Evolutionary conservation across 2,113 vertebrate species (phyloP), one percentile per base, ranked within the genome.

Genomic region (Onychostruthus taczanowskii): DNA sequence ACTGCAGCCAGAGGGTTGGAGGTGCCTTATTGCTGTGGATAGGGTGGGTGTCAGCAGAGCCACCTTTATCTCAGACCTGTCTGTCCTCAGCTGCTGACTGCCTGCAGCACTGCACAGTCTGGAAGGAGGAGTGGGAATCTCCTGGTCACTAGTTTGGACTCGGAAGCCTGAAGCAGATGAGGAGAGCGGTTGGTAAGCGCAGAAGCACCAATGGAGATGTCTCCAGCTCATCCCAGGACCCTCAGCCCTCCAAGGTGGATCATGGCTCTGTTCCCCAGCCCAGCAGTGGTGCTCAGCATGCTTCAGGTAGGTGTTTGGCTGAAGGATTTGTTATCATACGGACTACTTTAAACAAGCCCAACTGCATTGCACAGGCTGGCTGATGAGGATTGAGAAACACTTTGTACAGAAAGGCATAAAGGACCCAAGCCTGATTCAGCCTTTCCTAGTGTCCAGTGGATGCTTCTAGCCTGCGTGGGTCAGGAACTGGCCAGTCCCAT

Each of bases 231-330:
- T 63, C 66, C 41, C 69, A 84, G 77, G 74, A 89, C 52, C 24
- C 30, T 82, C 56, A 52, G 47, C 37, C 52, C 16, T 55, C 59
- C 56, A 35, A 47, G 46, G 75, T 77, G 89, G 59, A n/a, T 83
- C 24, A 39, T 7, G n/a, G 18, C 35, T 70, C 50, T 41, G 35
- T n/a, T 72, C 35, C 35, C 33, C 77, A 87, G 64, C 43, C 64
- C 43, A 59, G 52, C 30, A 74, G 18, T 5, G 56, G 16, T 46
- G 41, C 49, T 63, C 89, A 69, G 64, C 16, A 0, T 39, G 26
- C 56, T 62, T 70, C 96, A 96, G 89, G 95, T 89, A 55, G 30
- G 91, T 91, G 76, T 49, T 86, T 69, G 68, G 16, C n/a, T 84
- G 10, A 41, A 1, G 9, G 18, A 58, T 53, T 66, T 89, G 37